These are phyloP conservation scores for Phenganax stokvisi DNA, from an alignment of 92 coral and sea anemone genomes.

Conservation along the genomic window DNA sequence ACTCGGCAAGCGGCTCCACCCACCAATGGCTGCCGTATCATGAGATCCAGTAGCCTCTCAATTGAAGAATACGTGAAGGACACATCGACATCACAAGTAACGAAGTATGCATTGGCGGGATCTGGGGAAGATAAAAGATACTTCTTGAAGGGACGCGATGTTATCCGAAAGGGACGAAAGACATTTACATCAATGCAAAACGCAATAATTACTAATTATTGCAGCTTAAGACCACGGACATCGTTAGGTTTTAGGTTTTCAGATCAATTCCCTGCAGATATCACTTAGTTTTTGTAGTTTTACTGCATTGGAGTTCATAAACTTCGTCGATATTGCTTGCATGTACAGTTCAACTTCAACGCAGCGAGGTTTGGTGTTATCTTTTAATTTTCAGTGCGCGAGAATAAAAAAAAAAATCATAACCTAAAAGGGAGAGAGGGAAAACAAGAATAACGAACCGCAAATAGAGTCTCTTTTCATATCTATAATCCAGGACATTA, in stretches of 20 bases:
- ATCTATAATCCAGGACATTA: slow-evolving; percentile 67
- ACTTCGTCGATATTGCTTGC: too few species aligned
- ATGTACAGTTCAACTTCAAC: not conserved
- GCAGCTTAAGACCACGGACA: too few species aligned
- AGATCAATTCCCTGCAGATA: too few species aligned
- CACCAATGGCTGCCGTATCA: slow-evolving; percentile 41
- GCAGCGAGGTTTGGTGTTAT: not conserved
- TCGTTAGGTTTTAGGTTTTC: too few species aligned
- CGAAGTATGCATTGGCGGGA: slow-evolving; percentile 37
- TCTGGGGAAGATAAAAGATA: not conserved
- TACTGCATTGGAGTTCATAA: too few species aligned
- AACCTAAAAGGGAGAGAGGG: not conserved
- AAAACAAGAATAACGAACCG: slow-evolving; percentile 34
- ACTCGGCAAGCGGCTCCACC: slow-evolving; percentile 61
- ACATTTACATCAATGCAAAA: not conserved
- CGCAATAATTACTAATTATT: not conserved
- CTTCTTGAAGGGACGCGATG: not conserved
- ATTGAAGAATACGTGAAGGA: slow-evolving; percentile 56
- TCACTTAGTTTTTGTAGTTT: too few species aligned
- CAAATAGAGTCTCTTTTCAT: slow-evolving; percentile 42
- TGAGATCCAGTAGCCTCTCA: slow-evolving; percentile 53
- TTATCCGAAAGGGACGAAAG: not conserved
- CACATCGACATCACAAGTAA: slow-evolving; percentile 66
- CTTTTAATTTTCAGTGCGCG: not conserved
- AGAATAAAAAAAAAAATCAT: not conserved